Evolutionary conservation across 1,140 invertebrate genomes (phyloP), one percentile per base, ranked within the genome.

Genomic region (Oedothorax gibbosus): DNA sequence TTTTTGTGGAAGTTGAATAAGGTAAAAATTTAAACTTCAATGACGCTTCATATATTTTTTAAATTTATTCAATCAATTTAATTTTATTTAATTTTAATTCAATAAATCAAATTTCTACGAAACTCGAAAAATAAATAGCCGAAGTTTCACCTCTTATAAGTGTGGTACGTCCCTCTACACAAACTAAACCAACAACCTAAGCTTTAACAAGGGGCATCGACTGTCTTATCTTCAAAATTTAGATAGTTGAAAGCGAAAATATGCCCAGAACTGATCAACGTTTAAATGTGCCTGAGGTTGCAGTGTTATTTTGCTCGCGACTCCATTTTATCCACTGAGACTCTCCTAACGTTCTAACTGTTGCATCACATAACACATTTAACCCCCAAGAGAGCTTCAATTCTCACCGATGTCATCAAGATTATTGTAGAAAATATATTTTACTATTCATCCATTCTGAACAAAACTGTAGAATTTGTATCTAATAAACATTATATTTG

Each of bases 401-500:
- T 15, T 20, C 66, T 80, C 78, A 80, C 69, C 69, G 68, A 62
- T 15, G 35, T 82, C 69, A 64, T 12, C 49, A 62, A 64, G 56
- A 73, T 64, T 72, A 62, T 53, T 7, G 20, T 73, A 82, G 68
- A 14, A 62, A 18, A 64, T 82, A 72, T 82, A 62, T 82, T 82
- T 62, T 72, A 62, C 0, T 82, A 64, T 50, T 8, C n/a, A 64
- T 62, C 18, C 11, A 69, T 72, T n/a, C 35, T 15, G 21, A 73
- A 82, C 68, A 62, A 73, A 73, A 82, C 35, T 82, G 80, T 82
- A 82, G 80, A 72, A 21, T 82, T 82, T 82, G 53, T 82, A 82
- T 64, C 10, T 62, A 82, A 82, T 82, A 82, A 82, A 82, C 11
- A 51, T n/a, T 82, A 82, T 82, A 82, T 82, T 82, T 82, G 80